Evolutionary conservation across 1,140 invertebrate species (phyloP), one percentile per base, ranked within the genome.

Genomic region (Brachionus sp.): DNA sequence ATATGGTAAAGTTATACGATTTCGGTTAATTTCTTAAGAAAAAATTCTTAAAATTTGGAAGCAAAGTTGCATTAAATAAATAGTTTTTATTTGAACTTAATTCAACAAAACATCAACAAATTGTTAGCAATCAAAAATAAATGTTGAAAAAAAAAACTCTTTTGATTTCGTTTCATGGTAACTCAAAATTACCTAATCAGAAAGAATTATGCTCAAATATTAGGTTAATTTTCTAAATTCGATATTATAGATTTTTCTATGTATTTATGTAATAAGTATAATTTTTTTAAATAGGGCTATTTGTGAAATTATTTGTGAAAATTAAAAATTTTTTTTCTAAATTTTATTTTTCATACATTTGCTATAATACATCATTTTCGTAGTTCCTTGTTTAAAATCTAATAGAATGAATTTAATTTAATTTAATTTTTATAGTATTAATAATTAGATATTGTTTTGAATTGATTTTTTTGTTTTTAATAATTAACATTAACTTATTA

Each of bases 121-220:
- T 57, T 57, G 6, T 57, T 57, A 19, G 33, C 25, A 66, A 33
- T 33, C 25, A 66, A 33, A 66, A 12, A 9, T 4, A 66, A 33
- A 33, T 66, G 64, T 33, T 66, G 64, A 33, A 33, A 66, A 37
- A 19, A 66, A 66, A 66, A 33, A 3, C 33, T 29, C 29, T 12
- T 64, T 35, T 66, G 12, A 66, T 66, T 66, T 37, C 10, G 64
- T 66, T 13, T 12, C 64, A 66, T 66, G 64, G 64, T 66, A 66
- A 66, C 64, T 66, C 25, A 23, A 33, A 35, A 66, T 66, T 66
- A 33, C 33, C 33, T 66, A 66, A 66, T 37, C 33, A 66, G 3
- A 66, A 66, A 66, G 19, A 57, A 42, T 42, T 10, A 42, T 42
- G 39, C 6, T 42, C 6, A 10, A 57, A 57, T 57, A 9, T 57